Base-by-base conservation (phyloP, 2,113 vertebrate species). In the Elephantulus edwardii region DNA sequence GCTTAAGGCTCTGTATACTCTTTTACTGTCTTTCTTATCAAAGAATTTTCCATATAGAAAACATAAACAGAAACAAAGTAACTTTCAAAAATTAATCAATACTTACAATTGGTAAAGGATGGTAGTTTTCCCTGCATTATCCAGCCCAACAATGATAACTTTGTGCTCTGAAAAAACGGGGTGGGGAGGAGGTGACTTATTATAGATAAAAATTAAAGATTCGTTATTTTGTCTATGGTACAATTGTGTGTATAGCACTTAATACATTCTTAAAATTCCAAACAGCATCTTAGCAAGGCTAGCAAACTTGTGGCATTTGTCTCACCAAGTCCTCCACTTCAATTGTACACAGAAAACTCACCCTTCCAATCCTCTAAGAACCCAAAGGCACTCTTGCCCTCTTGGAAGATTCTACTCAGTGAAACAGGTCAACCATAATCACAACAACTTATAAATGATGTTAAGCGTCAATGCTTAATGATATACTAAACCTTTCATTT, bases 31-130 rank as follows among this genome's bases (percentile, higher is more conserved):
- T 93, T 93, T 33, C 72, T 48, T 90, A 30, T 88, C 64, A 10
- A 83, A 80, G 33, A 84, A 89, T 35, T 50, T 90, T 50, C 17
- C 38, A 91, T 12, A 30, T 26, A 93, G 33, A 92, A 85, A 94
- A 92, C 71, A 19, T 92, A 82, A 94, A n/a, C 56, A 88, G 38
- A 64, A 93, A 77, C 30, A 70, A 78, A 70, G 66, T 83, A 66
- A 28, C 38, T 52, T 83, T 86, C 17, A 76, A 64, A 0, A 58
- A n/a, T n/a, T n/a, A 40, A 71, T 10, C 68, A 58, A 86, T 97
- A 99, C 99, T 99, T 98, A 99, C 99, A 99, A 99, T 88, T 99
- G 99, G 96, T 99, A 99, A 94, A 99, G 98, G 92, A 99, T 99
- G 56, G 99, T 99, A 16, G 99, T 99, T 97, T 99, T 99, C 90